These are phyloP conservation scores for Oryzias melastigma DNA, from an alignment of 2,113 vertebrate genomes.

Conservation along the genomic window DNA sequence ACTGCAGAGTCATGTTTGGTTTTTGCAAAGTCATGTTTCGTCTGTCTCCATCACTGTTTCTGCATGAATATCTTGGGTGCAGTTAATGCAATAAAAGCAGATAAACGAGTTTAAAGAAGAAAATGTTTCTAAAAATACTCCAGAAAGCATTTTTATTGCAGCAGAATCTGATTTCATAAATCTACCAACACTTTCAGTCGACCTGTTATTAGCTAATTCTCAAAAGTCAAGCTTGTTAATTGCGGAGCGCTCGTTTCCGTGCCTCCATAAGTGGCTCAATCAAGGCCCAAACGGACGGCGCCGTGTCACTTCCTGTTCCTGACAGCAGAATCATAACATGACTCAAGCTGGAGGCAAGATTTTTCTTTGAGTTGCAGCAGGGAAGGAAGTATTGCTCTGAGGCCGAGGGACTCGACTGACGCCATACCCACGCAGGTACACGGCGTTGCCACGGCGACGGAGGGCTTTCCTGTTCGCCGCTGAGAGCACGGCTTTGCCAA, in stretches of 20 bases:
- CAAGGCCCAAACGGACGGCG: neutral
- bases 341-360: conserved; percentile 38
- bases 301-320: conserved; percentile 43
- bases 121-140: too few relatives aligned
- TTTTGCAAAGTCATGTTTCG: neutral
- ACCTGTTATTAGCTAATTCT: too few relatives aligned
- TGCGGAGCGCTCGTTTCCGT: neutral
- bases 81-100: too few relatives aligned
- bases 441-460: conserved; percentile 49
- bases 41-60: too few relatives aligned
- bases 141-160: too few relatives aligned
- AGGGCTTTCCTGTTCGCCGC: conserved; percentile 60
- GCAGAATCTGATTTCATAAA: too few relatives aligned
- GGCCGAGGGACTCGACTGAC: conserved; percentile 58
- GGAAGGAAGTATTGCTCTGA: conserved; percentile 47
- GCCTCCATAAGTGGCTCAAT: conserved; percentile 7
- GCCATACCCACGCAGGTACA: conserved; percentile 61
- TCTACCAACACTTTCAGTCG: too few relatives aligned
- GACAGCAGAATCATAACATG: conserved; percentile 26
- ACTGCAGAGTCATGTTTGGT: neutral
- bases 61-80: too few relatives aligned
- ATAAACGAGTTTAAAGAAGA: too few relatives aligned
- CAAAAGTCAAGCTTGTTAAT: neutral
- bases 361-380: conserved; percentile 30
- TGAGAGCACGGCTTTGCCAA: conserved; percentile 12